Percentiles rank a stretch among this genome's conserved stretches.
phyloP scores from a whole-genome alignment of 2,797 vertebrate genomes.

The Rhodeus uyekii region DNA sequence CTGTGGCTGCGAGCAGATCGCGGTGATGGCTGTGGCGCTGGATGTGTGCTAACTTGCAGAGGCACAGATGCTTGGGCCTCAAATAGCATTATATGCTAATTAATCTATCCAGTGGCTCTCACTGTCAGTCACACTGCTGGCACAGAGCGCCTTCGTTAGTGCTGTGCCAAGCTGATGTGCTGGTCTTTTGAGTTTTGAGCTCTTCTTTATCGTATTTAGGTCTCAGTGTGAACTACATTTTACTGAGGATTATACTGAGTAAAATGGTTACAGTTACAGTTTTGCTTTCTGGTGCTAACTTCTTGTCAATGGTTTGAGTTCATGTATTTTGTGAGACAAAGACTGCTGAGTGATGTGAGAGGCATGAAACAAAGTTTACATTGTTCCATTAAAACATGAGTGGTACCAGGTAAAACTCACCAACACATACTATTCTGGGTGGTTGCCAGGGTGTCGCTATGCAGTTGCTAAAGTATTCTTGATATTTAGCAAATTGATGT shows the following conservation, averaged over 20 bases:
- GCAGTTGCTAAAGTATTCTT: not conserved
- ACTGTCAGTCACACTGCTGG: constrained; percentile 23
- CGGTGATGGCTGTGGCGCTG: constrained; percentile 7
- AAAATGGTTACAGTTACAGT: not conserved
- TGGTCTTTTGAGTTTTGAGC: constrained; percentile 5
- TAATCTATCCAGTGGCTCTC: constrained; percentile 16
- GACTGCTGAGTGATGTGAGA: not conserved
- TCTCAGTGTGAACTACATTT: constrained; percentile 1
- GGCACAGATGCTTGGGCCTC: constrained; percentile 41
- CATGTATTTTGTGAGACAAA: not conserved
- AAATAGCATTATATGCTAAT: constrained; percentile 38
- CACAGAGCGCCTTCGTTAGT: not conserved
- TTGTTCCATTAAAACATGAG: not conserved
- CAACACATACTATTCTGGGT: not conserved
- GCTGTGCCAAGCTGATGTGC: constrained; percentile 10
- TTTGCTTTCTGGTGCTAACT: not conserved
- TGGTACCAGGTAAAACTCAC: not conserved
- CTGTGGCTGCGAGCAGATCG: not conserved
- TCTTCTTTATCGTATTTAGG: not conserved
- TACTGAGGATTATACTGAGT: not conserved
- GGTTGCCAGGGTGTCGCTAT: not conserved
- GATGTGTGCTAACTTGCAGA: constrained; percentile 41
- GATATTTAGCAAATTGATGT: not conserved
- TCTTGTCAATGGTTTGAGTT: not conserved
- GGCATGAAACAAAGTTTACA: not conserved